These are phyloP conservation scores for Ciconia boyciana DNA, from an alignment of 2,113 vertebrate species.

Conservation along the genomic window DNA sequence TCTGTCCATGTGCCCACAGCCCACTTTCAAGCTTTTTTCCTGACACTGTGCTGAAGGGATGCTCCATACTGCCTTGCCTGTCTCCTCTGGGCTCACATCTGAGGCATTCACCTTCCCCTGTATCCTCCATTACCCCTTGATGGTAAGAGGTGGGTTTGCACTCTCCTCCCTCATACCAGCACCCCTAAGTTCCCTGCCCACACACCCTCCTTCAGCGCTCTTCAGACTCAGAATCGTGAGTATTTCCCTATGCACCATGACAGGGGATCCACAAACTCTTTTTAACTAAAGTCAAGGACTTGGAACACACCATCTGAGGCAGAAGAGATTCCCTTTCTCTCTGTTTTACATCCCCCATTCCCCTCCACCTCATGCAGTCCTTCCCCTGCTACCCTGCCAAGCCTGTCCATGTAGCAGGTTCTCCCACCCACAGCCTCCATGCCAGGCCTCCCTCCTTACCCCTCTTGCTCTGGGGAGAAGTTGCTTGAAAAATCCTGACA, in stretches of 20 bases:
- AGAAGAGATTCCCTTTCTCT: background rate
- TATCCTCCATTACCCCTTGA: rapidly evolving
- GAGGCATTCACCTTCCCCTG: background rate
- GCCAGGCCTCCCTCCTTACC: rapidly evolving
- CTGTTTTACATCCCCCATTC: background rate
- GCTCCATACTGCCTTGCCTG: background rate
- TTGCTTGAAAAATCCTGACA: background rate
- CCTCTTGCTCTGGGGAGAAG: background rate
- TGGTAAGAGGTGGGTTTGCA: background rate
- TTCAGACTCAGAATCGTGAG: background rate
- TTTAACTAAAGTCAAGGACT: background rate
- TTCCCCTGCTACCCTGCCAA: background rate
- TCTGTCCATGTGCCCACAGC: background rate
- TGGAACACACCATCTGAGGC: background rate
- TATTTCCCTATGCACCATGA: background rate
- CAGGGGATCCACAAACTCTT: background rate
- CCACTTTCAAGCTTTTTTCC: background rate
- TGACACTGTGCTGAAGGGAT: background rate
- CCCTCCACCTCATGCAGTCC: background rate
- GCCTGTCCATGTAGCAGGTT: background rate
- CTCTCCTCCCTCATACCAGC: background rate
- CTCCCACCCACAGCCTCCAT: background rate
- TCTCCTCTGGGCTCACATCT: background rate
- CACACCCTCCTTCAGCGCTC: background rate
- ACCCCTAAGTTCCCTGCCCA: background rate